Conservation (phyloP, 2,888 invertebrate species). For the Meteorus cinctellus region DNA sequence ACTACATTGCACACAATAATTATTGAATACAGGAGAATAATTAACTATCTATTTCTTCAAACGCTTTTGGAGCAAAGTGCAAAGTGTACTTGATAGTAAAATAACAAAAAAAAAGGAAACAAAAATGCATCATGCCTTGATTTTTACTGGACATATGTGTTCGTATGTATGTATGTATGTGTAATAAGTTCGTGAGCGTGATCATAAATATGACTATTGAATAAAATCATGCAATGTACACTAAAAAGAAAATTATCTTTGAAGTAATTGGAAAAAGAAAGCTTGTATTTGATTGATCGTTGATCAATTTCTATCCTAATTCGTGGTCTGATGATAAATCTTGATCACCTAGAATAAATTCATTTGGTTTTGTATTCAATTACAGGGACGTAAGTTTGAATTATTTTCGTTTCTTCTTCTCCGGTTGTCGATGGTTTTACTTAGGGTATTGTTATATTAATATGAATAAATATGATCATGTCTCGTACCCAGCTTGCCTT, state of each 20-base stretch:
- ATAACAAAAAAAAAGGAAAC: not conserved
- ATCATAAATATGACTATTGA: constrained; percentile 25
- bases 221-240: constrained; percentile 55
- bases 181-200: not conserved
- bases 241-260: constrained; percentile 35
- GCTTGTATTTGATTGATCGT: constrained; percentile 58
- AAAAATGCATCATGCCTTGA: constrained; percentile 46
- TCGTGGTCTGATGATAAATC: constrained; percentile 2
- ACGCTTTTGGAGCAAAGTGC: constrained; percentile 24
- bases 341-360: constrained; percentile 11
- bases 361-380: constrained; percentile 20
- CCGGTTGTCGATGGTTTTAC: not conserved
- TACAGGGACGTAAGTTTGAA: not conserved
- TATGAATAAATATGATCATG: constrained; percentile 58
- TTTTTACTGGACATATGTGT: constrained; percentile 8
- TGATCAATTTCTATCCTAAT: constrained; percentile 18
- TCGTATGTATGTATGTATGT: not conserved
- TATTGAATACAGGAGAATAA: constrained; percentile 19
- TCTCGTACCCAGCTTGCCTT: constrained; percentile 70
- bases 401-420: not conserved
- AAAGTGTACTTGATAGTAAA: constrained; percentile 18
- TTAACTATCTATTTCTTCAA: constrained; percentile 20
- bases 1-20: constrained; percentile 8
- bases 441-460: constrained; percentile 44
- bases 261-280: constrained; percentile 67